These are phyloP conservation scores for Choristoneura fumiferana DNA, from an alignment of 1,140 invertebrate species.

Conservation along the genomic window DNA sequence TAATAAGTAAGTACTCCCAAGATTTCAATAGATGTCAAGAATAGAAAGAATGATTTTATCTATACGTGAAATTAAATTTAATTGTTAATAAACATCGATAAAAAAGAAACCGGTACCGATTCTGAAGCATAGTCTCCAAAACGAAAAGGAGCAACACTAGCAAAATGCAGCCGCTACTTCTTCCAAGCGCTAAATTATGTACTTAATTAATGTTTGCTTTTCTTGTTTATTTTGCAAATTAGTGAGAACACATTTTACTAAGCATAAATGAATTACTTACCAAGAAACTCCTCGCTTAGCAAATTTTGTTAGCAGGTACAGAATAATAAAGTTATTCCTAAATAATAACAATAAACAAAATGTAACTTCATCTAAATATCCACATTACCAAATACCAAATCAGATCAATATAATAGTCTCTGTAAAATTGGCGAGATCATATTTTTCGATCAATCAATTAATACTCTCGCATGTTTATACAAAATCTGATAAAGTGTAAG, in stretches of 20 bases:
- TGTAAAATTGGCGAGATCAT: conserved; percentile 3
- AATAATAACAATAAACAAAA: too few relatives aligned
- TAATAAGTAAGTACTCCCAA: too few relatives aligned
- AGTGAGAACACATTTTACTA: too few relatives aligned
- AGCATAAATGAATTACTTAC: too few relatives aligned
- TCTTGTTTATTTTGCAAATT: neutral
- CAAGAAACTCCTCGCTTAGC: too few relatives aligned
- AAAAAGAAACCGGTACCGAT: neutral
- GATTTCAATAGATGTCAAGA: too few relatives aligned
- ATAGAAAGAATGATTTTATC: too few relatives aligned
- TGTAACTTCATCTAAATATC: too few relatives aligned
- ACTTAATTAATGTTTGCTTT: conserved; percentile 7
- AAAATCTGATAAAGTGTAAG: conserved; percentile 7
- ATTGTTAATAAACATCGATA: neutral
- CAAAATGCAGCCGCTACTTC: conserved; percentile 5
- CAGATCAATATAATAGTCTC: conserved; percentile 1
- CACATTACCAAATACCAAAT: too few relatives aligned
- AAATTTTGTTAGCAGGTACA: too few relatives aligned
- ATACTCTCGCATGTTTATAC: neutral
- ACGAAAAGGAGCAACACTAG: conserved; percentile 1
- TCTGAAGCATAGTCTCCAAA: neutral
- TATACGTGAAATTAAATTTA: too few relatives aligned
- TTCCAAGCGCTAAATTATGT: conserved; percentile 10
- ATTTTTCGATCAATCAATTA: conserved; percentile 8
- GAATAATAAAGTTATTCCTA: too few relatives aligned